Conservation (phyloP, 2,113 vertebrate genomes). For the Mormyrus iriodes region DNA sequence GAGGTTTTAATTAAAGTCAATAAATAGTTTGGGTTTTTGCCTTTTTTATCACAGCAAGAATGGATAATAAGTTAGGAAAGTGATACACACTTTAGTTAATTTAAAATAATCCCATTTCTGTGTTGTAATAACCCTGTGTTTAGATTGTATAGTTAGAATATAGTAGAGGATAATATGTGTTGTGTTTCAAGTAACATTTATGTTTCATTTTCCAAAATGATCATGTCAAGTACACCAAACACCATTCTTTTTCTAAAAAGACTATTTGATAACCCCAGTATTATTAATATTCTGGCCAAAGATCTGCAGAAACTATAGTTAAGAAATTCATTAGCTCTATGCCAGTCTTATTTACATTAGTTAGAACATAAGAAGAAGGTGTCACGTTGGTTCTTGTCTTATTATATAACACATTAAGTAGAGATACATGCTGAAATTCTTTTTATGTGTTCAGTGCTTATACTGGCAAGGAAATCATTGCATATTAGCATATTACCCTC, state of each 20-base stretch:
- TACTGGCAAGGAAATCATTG: neutral
- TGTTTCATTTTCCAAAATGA: neutral
- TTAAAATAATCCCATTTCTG: neutral
- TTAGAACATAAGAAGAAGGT: neutral
- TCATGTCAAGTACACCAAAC: neutral
- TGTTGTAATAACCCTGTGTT: neutral
- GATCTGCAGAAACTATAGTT: neutral
- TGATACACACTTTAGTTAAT: neutral
- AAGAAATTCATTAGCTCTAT: neutral
- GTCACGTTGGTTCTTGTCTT: neutral
- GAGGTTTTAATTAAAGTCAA: constrained; percentile 5
- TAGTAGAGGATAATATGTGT: neutral
- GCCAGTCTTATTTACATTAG: neutral
- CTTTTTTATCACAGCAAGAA: neutral
- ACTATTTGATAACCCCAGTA: neutral
- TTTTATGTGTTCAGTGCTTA: constrained; percentile 1
- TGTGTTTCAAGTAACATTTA: neutral
- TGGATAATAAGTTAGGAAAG: neutral
- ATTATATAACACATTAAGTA: constrained; percentile 1
- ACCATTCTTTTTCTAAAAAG: neutral
- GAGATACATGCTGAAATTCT: neutral
- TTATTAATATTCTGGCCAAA: neutral
- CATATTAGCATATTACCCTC: neutral
- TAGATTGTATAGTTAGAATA: neutral
- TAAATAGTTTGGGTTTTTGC: neutral